These are phyloP conservation scores for Pocota personata DNA, from an alignment of 2,888 invertebrate species.

Conservation along the genomic window DNA sequence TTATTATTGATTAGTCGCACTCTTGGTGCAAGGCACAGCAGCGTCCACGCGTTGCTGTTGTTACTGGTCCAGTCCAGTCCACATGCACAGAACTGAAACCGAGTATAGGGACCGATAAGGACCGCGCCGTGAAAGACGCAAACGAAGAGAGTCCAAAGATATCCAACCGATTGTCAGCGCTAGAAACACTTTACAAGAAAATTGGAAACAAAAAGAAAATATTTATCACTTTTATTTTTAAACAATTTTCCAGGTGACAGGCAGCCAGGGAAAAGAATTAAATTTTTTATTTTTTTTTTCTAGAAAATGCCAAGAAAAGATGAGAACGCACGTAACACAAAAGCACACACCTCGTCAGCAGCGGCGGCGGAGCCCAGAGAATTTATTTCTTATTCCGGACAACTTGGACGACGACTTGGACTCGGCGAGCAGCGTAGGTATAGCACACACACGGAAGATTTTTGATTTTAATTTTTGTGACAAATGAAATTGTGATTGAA, in stretches of 20 bases:
- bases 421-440: constrained; percentile 32
- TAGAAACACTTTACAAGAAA: constrained; percentile 2
- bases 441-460: constrained; percentile 37
- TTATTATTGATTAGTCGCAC: constrained; percentile 71
- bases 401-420: constrained; percentile 14
- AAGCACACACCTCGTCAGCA: constrained; percentile 18
- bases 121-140: not conserved
- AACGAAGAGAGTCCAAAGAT: not conserved
- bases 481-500: constrained; percentile 39
- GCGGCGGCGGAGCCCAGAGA: not conserved
- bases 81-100: not conserved
- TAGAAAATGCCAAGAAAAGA: constrained; percentile 6
- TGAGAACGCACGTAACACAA: constrained; percentile 47
- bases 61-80: constrained; percentile 47
- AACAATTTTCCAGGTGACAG: constrained; percentile 36
- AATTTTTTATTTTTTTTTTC: not conserved
- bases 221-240: constrained; percentile 36
- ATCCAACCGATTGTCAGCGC: not conserved
- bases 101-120: not conserved
- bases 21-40: constrained; percentile 19
- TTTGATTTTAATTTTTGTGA: constrained; percentile 35
- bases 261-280: not conserved
- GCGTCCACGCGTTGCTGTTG: constrained; percentile 30
- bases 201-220: constrained; percentile 3
- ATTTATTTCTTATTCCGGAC: constrained; percentile 32